Evolutionary conservation across 2,113 vertebrate species (phyloP).

Genomic region (Alosa alosa): DNA sequence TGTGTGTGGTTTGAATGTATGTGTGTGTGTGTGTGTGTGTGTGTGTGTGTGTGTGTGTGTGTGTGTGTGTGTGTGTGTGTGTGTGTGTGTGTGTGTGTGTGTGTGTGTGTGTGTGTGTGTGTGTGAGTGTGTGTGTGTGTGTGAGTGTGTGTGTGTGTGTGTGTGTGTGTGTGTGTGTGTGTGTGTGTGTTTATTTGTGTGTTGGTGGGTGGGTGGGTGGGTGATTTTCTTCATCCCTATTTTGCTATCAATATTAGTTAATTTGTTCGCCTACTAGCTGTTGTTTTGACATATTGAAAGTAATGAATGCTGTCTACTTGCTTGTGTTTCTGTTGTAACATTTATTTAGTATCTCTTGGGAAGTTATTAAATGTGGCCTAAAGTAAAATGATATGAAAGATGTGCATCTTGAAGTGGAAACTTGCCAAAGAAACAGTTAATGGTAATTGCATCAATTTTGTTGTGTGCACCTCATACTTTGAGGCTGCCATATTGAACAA

Average conservation of each 20-base stretch:
- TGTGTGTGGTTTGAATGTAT: too few relatives aligned
- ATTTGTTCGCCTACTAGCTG: neutral
- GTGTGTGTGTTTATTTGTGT: too few relatives aligned
- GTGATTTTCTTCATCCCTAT: too few relatives aligned
- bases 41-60: too few relatives aligned
- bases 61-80: too few relatives aligned
- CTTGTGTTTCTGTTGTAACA: neutral
- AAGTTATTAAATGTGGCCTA: neutral
- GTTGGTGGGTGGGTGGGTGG: too few relatives aligned
- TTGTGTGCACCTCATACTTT: neutral
- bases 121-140: too few relatives aligned
- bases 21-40: too few relatives aligned
- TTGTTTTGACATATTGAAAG: neutral
- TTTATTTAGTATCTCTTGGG: neutral
- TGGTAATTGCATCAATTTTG: neutral
- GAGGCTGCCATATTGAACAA: slow-evolving; percentile 28
- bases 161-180: too few relatives aligned
- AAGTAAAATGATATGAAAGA: neutral
- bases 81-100: too few relatives aligned
- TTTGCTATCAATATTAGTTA: neutral
- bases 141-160: too few relatives aligned
- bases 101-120: too few relatives aligned
- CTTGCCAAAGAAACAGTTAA: neutral
- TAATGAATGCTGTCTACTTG: neutral
- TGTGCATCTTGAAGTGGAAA: neutral